Conservation (phyloP, 2,113 vertebrate species). For the Leucosticte australis region DNA sequence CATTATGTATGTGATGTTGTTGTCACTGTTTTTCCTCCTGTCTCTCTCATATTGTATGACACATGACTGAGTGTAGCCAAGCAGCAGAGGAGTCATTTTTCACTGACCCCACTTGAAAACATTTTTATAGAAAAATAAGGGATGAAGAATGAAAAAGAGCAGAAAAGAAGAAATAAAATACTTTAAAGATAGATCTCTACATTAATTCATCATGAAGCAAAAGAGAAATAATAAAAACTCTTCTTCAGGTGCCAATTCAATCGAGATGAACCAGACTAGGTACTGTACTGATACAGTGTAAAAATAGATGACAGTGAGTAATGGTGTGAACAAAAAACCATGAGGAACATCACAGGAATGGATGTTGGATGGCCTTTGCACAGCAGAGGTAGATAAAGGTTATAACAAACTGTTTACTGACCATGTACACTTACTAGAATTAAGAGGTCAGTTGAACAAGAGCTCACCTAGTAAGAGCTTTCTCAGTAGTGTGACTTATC, state of each 20-base stretch:
- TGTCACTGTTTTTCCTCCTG: background rate
- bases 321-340: slow-evolving; percentile 6
- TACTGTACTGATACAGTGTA: background rate
- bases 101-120: slow-evolving; percentile 18
- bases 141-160: slow-evolving; percentile 21
- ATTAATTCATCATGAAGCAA: slow-evolving; percentile 21
- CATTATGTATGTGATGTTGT: background rate
- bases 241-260: background rate
- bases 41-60: background rate
- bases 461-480: slow-evolving; percentile 57
- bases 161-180: slow-evolving; percentile 11
- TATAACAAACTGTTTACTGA: slow-evolving; percentile 71
- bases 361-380: slow-evolving; percentile 56
- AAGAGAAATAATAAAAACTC: slow-evolving; percentile 18
- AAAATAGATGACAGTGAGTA: slow-evolving; percentile 13
- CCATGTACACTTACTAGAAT: slow-evolving; percentile 47
- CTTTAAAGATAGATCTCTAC: slow-evolving; percentile 6
- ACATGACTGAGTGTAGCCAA: background rate
- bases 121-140: background rate
- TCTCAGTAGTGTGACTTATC: slow-evolving; percentile 16
- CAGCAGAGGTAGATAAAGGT: slow-evolving; percentile 66
- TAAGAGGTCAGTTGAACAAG: slow-evolving; percentile 62
- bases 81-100: slow-evolving; percentile 33
- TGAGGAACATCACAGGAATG: slow-evolving; percentile 27
- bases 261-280: background rate